Conservation (phyloP, 37 sponge, comb jelly and placozoan species). For the Aphrocallistes beatrix region DNA sequence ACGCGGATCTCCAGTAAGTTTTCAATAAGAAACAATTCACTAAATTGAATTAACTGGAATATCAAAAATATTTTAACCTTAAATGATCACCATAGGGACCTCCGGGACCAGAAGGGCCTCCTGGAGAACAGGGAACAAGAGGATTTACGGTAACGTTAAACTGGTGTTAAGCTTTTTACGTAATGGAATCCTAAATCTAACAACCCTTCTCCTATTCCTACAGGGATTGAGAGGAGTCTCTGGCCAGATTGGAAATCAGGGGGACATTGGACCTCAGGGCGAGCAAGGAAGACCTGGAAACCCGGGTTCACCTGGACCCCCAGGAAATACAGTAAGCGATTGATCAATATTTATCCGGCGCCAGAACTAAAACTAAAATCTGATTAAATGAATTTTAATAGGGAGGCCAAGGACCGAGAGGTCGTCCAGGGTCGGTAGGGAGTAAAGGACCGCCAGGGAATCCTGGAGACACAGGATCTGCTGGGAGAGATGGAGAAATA, state of each 20-base stretch:
- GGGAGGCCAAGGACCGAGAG: neutral
- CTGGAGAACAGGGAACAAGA: constrained; percentile 2
- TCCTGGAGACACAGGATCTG: neutral
- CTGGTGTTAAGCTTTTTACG: no score
- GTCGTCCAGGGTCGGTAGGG: neutral
- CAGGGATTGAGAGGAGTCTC: neutral
- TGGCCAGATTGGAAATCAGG: neutral
- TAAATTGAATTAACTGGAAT: no score
- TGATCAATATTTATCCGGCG: neutral
- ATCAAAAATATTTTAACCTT: neutral
- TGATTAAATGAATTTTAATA: neutral
- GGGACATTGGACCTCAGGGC: constrained; percentile 4
- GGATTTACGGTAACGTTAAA: neutral
- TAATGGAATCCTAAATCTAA: no score
- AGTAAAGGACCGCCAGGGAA: neutral
- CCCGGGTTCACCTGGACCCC: neutral
- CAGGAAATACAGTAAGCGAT: neutral
- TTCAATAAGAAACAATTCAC: neutral
- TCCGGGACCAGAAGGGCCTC: neutral
- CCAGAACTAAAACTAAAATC: neutral
- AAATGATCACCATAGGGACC: neutral
- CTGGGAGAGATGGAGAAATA: neutral
- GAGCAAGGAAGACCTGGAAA: neutral
- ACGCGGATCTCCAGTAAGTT: neutral
- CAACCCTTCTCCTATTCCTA: neutral